Percentiles rank a stretch among this genome's conserved stretches.
These are phyloP conservation scores for Ramazzottius varieornatus DNA, from an alignment of 2,888 invertebrate species.

Conservation along the genomic window DNA sequence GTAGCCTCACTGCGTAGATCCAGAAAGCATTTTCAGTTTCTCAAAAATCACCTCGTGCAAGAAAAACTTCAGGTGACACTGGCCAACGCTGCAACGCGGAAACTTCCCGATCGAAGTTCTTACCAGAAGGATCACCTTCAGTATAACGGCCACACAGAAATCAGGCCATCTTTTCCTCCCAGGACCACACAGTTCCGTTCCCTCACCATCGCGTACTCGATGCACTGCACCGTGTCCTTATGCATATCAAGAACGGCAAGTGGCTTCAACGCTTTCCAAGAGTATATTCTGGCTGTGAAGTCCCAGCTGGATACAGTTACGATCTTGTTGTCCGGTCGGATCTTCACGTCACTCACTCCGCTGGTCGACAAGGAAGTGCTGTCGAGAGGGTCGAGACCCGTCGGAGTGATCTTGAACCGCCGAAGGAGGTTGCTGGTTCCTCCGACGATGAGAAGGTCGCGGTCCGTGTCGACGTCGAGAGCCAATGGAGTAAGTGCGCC, in stretches of 20 bases:
- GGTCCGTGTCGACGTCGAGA: neutral
- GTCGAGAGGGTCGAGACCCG: neutral
- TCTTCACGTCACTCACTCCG: constrained; percentile 10
- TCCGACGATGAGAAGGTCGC: neutral
- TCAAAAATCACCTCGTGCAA: too few relatives aligned
- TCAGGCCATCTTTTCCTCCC: constrained; percentile 5
- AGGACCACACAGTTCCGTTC: neutral
- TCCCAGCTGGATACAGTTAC: constrained; percentile 12
- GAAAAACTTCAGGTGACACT: too few relatives aligned
- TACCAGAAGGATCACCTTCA: too few relatives aligned
- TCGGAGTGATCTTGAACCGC: constrained; percentile 9
- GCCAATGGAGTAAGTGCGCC: neutral
- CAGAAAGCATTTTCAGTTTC: too few relatives aligned
- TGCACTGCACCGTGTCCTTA: constrained; percentile 8
- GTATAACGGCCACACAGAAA: constrained; percentile 4
- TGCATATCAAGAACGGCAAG: constrained; percentile 12
- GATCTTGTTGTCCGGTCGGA: constrained; percentile 11
- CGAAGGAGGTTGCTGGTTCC: neutral
- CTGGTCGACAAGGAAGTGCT: constrained; percentile 6
- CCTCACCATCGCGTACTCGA: constrained; percentile 6
- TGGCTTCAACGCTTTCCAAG: constrained; percentile 11
- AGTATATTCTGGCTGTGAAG: constrained; percentile 11
- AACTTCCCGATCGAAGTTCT: too few relatives aligned
- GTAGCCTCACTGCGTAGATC: too few relatives aligned
- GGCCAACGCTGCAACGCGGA: too few relatives aligned